Evolutionary conservation across 2,797 vertebrate species (phyloP), one percentile per base, ranked within the genome.

Genomic region (Spondyliosoma cantharus): DNA sequence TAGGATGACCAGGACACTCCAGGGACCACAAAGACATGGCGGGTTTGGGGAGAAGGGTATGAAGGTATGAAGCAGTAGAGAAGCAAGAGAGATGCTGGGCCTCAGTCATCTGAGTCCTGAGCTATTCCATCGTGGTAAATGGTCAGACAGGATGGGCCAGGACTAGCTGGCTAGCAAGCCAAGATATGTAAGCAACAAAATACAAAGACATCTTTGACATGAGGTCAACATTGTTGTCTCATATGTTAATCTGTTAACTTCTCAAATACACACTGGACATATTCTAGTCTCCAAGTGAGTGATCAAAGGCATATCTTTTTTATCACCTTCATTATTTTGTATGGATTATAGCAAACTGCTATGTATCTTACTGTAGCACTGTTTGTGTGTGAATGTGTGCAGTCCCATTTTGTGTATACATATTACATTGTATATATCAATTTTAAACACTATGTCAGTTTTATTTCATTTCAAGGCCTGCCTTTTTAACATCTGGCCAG

Each of bases 401-500:
- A 43, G 16, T 54, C 42, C 32, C 25, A 53, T 64, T 49, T 56
- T 62, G 27, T 61, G 7, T 46, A 24, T 17, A 43, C 32, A 14
- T 32, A 69, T 22, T 22, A 16, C 14, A 48, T 25, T 45, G 11
- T 17, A 29, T 13, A 43, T 20, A 22, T 27, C n/a, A 5, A 25
- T 52, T 25, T 66, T 49, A 50, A 48, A 60, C 2, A 5, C 22
- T 17, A 25, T 45, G 29, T 59, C 2, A 15, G 46, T 60, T 60
- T 54, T 22, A 12, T 54, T 72, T 3, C 0, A 37, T 64, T 25
- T 63, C 15, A 12, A 50, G 5, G 24, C 2, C 37, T 27, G 22
- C 9, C 46, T 49, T 50, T 52, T 17, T 53, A 58, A 63, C 45
- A 78, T 32, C n/a, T 62, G 64, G 20, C 16, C 59, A n/a, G 7